These are phyloP conservation scores for Linurgus olivaceus DNA, from an alignment of 2,797 vertebrate genomes.

Conservation along the genomic window DNA sequence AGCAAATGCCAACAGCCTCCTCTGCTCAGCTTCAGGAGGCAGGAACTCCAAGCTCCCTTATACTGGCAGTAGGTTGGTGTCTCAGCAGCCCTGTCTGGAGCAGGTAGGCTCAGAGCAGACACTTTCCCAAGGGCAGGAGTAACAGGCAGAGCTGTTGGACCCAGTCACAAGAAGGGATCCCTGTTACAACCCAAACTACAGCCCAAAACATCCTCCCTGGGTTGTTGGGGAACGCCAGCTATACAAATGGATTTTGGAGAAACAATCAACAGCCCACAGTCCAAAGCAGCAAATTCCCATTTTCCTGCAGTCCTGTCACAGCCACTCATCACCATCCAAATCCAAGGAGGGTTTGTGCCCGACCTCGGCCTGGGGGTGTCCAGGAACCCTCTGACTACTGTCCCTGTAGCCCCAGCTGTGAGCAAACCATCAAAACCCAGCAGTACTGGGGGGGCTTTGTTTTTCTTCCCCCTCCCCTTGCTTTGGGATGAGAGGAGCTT, in stretches of 20 bases:
- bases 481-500: slow-evolving; percentile 36
- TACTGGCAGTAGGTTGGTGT: background rate
- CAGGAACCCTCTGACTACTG: background rate
- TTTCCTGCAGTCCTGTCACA: background rate
- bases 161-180: background rate
- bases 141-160: background rate
- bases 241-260: rapidly evolving
- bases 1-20: background rate
- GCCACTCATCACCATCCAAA: rapidly evolving
- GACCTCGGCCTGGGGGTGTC: background rate
- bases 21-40: background rate
- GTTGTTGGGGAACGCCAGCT: background rate
- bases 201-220: background rate
- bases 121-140: background rate
- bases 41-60: background rate
- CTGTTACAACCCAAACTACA: background rate
- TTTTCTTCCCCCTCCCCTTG: background rate
- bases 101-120: background rate
- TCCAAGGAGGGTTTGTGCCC: background rate
- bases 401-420: background rate
- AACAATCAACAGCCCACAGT: background rate
- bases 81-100: background rate
- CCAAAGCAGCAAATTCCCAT: background rate
- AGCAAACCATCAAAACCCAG: background rate
- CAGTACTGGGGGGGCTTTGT: background rate